Evolutionary conservation across 2,113 vertebrate genomes (phyloP).

Genomic region (Vulpes ferrilata): DNA sequence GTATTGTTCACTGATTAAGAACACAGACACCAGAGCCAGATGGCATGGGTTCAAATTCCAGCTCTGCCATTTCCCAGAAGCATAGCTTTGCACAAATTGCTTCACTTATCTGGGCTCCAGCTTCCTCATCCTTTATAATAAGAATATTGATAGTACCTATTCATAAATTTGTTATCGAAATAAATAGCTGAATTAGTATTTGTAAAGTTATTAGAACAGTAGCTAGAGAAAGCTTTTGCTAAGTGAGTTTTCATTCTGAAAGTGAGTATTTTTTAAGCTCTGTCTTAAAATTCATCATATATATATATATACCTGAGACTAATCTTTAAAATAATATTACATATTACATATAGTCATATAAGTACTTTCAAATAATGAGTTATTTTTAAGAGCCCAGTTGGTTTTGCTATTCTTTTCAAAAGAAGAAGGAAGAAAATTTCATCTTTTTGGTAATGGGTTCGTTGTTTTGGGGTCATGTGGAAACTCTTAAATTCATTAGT

Average conservation of each 20-base stretch:
- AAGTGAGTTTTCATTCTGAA: slow-evolving; percentile 47
- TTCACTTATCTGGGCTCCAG: background rate
- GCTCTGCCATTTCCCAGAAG: background rate
- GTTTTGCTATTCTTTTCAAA: background rate
- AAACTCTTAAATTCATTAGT: slow-evolving; percentile 65
- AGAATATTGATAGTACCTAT: background rate
- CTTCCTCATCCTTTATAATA: background rate
- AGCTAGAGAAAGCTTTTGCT: slow-evolving; percentile 22
- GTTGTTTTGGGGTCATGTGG: slow-evolving; percentile 53
- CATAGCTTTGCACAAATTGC: background rate
- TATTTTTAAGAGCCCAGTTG: slow-evolving; percentile 8
- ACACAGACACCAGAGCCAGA: background rate
- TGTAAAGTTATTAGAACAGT: slow-evolving; percentile 23
- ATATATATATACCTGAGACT: background rate
- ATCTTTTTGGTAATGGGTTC: background rate
- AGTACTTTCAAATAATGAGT: slow-evolving; percentile 29
- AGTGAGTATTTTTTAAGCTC: background rate
- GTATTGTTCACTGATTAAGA: background rate
- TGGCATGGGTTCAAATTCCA: background rate
- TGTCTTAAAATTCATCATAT: background rate
- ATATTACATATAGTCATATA: background rate
- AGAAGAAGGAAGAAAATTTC: background rate
- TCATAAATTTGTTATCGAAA: slow-evolving; percentile 16
- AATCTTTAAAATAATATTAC: background rate
- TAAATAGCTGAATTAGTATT: slow-evolving; percentile 7